Conservation (phyloP, 2,888 invertebrate species). For the Andrena camellia region DNA sequence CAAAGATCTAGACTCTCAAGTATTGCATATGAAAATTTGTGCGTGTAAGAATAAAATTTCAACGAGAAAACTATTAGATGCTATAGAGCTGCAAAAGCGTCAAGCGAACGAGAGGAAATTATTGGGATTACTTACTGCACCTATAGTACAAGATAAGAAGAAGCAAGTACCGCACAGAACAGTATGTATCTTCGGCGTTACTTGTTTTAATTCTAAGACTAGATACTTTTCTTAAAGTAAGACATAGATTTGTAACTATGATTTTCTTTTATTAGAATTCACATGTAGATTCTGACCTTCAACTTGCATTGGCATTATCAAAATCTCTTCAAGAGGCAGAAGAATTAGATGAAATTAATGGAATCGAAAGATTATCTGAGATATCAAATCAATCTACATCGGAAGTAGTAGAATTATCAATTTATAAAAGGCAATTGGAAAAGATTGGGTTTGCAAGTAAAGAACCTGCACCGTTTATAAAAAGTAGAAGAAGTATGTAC, state of each 20-base stretch:
- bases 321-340: constrained; percentile 84
- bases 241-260: not conserved
- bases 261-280: constrained; percentile 6
- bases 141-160: constrained; percentile 72
- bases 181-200: constrained; percentile 50
- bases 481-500: constrained; percentile 56
- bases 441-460: constrained; percentile 80
- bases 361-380: constrained; percentile 56
- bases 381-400: not conserved
- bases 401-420: not conserved
- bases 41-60: constrained; percentile 82
- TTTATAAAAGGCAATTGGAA: constrained; percentile 72
- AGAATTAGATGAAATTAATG: constrained; percentile 75
- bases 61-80: constrained; percentile 81
- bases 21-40: constrained; percentile 83
- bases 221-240: not conserved
- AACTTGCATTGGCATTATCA: constrained; percentile 85
- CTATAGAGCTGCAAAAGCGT: constrained; percentile 83
- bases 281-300: constrained; percentile 80
- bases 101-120: constrained; percentile 83
- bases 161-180: constrained; percentile 49
- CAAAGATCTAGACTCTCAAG: constrained; percentile 71
- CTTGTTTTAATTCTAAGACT: not conserved
- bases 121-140: constrained; percentile 83
- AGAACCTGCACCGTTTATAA: constrained; percentile 63